Evolutionary conservation across 2,113 vertebrate genomes (phyloP).

Genomic region (Salvelinus fontinalis): DNA sequence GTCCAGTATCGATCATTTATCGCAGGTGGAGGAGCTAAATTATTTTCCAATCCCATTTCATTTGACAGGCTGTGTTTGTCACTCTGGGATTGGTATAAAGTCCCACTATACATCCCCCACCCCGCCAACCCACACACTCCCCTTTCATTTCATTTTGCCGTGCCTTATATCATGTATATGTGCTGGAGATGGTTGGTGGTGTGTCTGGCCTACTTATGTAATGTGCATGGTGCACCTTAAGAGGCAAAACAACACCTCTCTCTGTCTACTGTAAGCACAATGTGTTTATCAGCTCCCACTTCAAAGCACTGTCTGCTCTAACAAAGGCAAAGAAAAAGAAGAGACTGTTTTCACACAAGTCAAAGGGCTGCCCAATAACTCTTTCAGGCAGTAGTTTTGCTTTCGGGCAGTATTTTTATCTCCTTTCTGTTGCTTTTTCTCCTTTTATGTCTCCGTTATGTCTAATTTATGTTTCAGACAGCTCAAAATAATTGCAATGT

Average conservation of each 20-base stretch:
- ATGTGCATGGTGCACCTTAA: constrained; percentile 31
- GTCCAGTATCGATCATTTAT: constrained; percentile 67
- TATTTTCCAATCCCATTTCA: constrained; percentile 67
- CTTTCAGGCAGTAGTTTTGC: not conserved
- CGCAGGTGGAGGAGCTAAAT: constrained; percentile 59
- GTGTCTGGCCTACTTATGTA: constrained; percentile 8
- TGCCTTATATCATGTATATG: constrained; percentile 14
- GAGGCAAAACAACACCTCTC: constrained; percentile 28
- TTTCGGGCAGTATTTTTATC: not conserved
- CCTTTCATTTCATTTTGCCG: not conserved
- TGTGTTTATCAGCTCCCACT: constrained; percentile 52
- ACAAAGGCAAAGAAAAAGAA: constrained; percentile 18
- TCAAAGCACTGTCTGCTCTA: constrained; percentile 21
- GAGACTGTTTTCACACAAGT: not conserved
- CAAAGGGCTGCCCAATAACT: not conserved
- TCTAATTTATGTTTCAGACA: constrained; percentile 4
- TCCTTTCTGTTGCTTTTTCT: not conserved
- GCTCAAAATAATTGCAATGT: not conserved
- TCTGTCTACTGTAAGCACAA: constrained; percentile 55
- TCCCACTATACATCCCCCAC: not conserved
- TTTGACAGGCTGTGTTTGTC: constrained; percentile 62
- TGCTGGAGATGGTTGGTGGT: no score
- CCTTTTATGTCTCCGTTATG: no score
- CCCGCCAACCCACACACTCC: not conserved
- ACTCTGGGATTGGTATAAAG: constrained; percentile 15